Conservation (phyloP, 2,888 invertebrate genomes). For the Aphrophora alni region DNA sequence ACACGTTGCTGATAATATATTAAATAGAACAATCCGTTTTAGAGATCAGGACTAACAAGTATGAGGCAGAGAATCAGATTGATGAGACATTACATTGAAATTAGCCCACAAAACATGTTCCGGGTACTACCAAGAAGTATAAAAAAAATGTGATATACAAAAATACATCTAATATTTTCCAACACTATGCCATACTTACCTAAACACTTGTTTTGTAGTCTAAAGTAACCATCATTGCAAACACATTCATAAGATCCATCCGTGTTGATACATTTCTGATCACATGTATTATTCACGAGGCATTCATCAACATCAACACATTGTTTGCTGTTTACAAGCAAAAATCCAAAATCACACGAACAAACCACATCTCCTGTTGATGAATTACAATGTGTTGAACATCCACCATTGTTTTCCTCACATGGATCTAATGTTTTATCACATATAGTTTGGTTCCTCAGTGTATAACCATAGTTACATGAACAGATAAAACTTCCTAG, state of each 20-base stretch:
- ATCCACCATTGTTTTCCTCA: not conserved
- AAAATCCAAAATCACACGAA: constrained; percentile 10
- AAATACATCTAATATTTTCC: no score
- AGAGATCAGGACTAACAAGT: no score
- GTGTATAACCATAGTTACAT: constrained; percentile 11
- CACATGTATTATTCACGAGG: not conserved
- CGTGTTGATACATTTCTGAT: not conserved
- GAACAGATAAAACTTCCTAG: constrained; percentile 22
- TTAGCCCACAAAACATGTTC: no score
- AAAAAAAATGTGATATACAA: no score
- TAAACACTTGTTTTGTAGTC: not conserved
- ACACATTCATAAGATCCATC: not conserved
- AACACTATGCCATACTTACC: not conserved
- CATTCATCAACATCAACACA: constrained; percentile 14
- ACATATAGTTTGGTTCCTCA: constrained; percentile 10
- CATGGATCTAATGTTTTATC: not conserved
- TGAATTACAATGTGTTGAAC: not conserved
- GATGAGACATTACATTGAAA: no score
- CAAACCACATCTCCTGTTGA: not conserved
- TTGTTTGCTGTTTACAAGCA: not conserved
- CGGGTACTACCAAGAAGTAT: no score
- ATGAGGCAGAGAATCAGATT: no score
- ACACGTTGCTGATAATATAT: no score
- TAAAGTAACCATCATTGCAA: not conserved
- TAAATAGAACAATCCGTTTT: no score